Conservation (phyloP, 2,113 vertebrate genomes). For the Mobula birostris region DNA sequence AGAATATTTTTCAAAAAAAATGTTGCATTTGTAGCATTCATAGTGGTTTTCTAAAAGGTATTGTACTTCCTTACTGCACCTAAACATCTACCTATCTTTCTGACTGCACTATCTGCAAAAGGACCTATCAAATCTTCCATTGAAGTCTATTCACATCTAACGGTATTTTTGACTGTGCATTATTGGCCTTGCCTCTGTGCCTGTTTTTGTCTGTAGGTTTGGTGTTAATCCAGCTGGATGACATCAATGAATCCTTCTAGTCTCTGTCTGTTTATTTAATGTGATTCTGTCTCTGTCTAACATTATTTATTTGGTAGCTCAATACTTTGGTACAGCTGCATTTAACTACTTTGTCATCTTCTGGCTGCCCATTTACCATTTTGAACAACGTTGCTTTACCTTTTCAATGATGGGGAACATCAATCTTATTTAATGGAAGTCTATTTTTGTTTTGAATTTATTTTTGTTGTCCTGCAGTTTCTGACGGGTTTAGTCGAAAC, state of each 20-base stretch:
- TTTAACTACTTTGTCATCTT: not conserved
- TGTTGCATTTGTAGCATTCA: not conserved
- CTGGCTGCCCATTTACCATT: not conserved
- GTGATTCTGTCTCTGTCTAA: not conserved
- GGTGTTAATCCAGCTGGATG: not conserved
- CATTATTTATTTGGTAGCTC: not conserved
- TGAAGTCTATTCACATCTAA: not conserved
- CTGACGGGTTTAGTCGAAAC: not conserved
- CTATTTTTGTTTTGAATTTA: not conserved
- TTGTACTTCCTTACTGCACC: not conserved
- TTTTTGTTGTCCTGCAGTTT: not conserved
- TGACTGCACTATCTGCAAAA: not conserved
- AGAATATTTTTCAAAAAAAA: not conserved
- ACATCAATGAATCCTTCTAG: no score
- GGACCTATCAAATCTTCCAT: not conserved
- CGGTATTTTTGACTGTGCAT: not conserved
- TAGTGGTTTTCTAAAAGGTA: not conserved
- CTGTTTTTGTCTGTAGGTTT: not conserved
- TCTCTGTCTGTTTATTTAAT: not conserved
- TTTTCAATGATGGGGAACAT: not conserved
- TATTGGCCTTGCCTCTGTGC: not conserved
- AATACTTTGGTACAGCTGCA: not conserved
- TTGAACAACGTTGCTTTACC: not conserved
- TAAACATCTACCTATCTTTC: not conserved
- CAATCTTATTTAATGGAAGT: not conserved